Conservation (phyloP, 1,140 invertebrate genomes). For the Drosophila sucinea region DNA sequence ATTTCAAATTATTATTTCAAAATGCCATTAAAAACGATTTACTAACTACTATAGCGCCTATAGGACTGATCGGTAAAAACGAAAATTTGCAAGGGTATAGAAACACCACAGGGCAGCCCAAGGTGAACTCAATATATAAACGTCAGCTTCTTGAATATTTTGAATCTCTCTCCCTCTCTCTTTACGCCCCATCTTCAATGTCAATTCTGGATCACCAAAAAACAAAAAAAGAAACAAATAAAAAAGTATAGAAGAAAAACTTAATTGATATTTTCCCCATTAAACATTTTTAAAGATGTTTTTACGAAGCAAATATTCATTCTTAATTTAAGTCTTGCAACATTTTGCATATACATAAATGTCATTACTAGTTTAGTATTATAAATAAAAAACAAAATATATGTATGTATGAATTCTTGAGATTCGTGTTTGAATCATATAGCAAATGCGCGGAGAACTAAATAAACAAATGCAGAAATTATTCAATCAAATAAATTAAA, state of each 20-base stretch:
- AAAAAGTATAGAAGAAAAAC: slow-evolving; percentile 14
- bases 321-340: slow-evolving; percentile 68
- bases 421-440: slow-evolving; percentile 67
- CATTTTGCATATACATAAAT: slow-evolving; percentile 73
- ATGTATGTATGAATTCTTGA: slow-evolving; percentile 73
- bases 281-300: slow-evolving; percentile 63
- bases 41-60: background rate
- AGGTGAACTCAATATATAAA: background rate
- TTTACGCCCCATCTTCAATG: slow-evolving; percentile 23
- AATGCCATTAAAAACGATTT: background rate
- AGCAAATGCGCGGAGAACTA: slow-evolving; percentile 66
- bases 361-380: slow-evolving; percentile 73
- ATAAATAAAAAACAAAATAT: slow-evolving; percentile 48
- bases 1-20: background rate
- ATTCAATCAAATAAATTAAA: slow-evolving; percentile 79
- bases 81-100: background rate
- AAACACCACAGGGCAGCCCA: background rate
- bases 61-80: background rate
- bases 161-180: background rate
- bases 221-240: background rate
- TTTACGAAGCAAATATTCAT: slow-evolving; percentile 46
- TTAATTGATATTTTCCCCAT: slow-evolving; percentile 56
- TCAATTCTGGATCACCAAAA: slow-evolving; percentile 55
- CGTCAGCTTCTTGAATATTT: background rate
- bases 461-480: slow-evolving; percentile 66